Evolutionary conservation across 1,140 invertebrate genomes (phyloP).

Genomic region (Lanistes nyassanus): DNA sequence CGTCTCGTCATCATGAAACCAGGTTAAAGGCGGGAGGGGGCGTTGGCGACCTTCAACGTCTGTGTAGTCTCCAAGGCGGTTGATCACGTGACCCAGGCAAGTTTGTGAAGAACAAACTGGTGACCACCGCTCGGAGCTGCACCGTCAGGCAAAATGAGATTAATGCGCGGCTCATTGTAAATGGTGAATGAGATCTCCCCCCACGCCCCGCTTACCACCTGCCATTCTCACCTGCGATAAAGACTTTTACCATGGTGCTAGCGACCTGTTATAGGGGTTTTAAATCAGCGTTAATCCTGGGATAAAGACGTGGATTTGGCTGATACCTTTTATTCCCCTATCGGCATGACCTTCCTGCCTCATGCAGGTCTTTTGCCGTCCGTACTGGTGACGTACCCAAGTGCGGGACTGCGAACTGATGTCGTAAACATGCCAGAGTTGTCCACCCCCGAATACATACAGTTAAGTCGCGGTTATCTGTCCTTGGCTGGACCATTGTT

Average conservation of each 20-base stretch:
- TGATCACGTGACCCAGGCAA: too few species aligned
- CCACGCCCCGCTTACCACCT: not conserved
- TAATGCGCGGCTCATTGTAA: not conserved
- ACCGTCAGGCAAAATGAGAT: too few species aligned
- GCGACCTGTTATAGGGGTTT: not conserved
- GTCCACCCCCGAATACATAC: not conserved
- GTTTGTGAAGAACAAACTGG: too few species aligned
- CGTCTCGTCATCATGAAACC: too few species aligned
- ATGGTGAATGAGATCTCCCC: not conserved
- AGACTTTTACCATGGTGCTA: not conserved
- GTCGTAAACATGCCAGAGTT: constrained; percentile 18
- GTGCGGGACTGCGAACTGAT: not conserved
- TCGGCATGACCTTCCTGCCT: too few species aligned
- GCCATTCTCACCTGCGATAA: constrained; percentile 1
- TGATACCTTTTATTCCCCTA: too few species aligned
- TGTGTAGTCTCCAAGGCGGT: too few species aligned
- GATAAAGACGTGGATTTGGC: too few species aligned
- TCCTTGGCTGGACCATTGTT: not conserved
- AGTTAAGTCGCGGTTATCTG: constrained; percentile 7
- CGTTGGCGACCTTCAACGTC: too few species aligned
- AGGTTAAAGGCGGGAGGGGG: too few species aligned
- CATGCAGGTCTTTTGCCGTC: too few species aligned
- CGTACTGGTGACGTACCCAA: not conserved
- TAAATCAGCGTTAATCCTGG: constrained; percentile 5
- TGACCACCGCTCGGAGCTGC: too few species aligned